Percentiles rank a stretch among this genome's conserved stretches.
Evolutionary conservation across 2,888 invertebrate genomes (phyloP).

Genomic region (Pollenia amentaria): DNA sequence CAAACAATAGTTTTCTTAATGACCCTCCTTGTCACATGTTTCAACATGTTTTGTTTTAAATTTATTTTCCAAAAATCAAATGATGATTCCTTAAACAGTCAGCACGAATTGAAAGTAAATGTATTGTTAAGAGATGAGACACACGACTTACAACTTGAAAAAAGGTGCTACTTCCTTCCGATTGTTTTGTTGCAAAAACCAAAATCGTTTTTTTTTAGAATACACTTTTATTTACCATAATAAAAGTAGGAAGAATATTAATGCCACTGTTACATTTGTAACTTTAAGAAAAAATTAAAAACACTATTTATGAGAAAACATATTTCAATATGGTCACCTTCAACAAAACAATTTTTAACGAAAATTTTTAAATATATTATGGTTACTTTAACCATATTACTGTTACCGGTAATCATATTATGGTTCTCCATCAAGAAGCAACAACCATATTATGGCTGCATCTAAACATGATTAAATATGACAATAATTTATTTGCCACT

Average conservation of each 20-base stretch:
- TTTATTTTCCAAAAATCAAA: slow-evolving; percentile 9
- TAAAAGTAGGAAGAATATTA: not conserved
- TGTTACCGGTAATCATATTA: too few species aligned
- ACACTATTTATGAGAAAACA: too few species aligned
- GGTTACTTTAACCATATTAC: too few species aligned
- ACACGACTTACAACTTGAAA: slow-evolving; percentile 24
- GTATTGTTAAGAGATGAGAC: slow-evolving; percentile 18
- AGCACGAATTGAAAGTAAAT: slow-evolving; percentile 34
- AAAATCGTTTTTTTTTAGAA: not conserved
- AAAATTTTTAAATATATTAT: too few species aligned
- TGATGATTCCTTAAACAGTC: not conserved
- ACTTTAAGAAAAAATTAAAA: too few species aligned
- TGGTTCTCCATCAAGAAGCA: too few species aligned
- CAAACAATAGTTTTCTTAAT: not conserved
- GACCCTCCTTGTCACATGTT: slow-evolving; percentile 6
- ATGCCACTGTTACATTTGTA: too few species aligned
- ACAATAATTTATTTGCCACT: too few species aligned
- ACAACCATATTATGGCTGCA: too few species aligned
- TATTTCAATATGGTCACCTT: too few species aligned
- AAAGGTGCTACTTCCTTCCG: slow-evolving; percentile 41
- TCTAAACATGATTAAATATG: too few species aligned
- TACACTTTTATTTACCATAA: not conserved
- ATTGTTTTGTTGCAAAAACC: slow-evolving; percentile 6
- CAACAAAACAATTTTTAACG: too few species aligned
- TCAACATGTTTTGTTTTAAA: not conserved